These are phyloP conservation scores for Prietella phreatophila DNA, from an alignment of 2,113 vertebrate species.

Conservation along the genomic window DNA sequence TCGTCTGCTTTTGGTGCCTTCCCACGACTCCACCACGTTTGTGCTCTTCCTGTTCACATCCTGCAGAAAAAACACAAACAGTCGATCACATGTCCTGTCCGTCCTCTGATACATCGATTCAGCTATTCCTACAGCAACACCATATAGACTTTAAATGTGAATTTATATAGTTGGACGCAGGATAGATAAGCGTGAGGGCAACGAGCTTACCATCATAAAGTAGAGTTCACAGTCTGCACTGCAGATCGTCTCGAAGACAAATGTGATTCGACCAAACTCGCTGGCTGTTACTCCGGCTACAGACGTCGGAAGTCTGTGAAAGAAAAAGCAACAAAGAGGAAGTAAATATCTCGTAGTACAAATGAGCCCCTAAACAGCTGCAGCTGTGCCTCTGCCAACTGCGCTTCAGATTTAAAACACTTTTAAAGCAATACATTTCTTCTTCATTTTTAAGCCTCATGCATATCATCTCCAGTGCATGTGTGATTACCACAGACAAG, in stretches of 20 bases:
- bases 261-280: slow-evolving; percentile 89
- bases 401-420: not conserved
- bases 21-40: slow-evolving; percentile 94
- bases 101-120: not conserved
- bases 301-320: slow-evolving; percentile 84
- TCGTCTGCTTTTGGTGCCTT: slow-evolving; percentile 84
- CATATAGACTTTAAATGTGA: not conserved
- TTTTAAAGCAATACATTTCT: not conserved
- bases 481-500: not conserved
- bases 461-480: not conserved
- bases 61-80: slow-evolving; percentile 64
- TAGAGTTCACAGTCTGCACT: slow-evolving; percentile 89
- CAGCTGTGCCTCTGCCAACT: not conserved
- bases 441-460: not conserved
- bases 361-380: not conserved
- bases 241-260: slow-evolving; percentile 93
- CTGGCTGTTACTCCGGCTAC: slow-evolving; percentile 79
- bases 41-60: slow-evolving; percentile 94
- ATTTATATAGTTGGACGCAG: not conserved
- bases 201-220: slow-evolving; percentile 90
- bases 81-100: not conserved
- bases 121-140: not conserved
- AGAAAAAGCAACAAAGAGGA: not conserved
- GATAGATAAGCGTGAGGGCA: no score
- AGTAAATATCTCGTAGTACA: not conserved